Evolutionary conservation across 2,113 vertebrate species (phyloP).

Genomic region (Brienomyrus longianalis): DNA sequence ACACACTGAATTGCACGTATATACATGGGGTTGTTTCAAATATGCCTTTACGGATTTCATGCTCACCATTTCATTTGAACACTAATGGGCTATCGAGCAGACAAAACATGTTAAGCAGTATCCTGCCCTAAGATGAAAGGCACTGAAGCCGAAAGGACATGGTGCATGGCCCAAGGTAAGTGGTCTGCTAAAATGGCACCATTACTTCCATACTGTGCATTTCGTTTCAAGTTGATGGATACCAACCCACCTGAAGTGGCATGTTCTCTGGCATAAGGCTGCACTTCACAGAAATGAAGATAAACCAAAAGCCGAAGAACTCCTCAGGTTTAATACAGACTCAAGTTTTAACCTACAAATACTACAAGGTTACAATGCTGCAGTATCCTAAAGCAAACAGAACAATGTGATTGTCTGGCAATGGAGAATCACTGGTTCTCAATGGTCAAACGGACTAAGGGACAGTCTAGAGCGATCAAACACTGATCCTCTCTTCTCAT

Average conservation of each 20-base stretch:
- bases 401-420: neutral
- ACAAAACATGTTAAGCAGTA: neutral
- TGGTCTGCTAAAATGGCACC: neutral
- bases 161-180: neutral
- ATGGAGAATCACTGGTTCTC: neutral
- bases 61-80: too few species aligned
- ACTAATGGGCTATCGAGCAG: neutral
- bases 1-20: neutral
- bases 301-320: neutral
- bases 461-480: neutral
- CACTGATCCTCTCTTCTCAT: neutral
- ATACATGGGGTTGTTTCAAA: neutral
- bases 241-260: neutral
- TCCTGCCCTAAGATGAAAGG: conserved; percentile 9
- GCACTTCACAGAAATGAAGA: neutral
- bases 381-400: neutral
- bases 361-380: neutral
- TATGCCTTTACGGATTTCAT: neutral
- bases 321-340: neutral
- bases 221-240: neutral
- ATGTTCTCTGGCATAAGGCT: neutral
- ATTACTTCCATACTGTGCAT: neutral
- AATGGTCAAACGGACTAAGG: neutral
- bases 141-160: neutral
- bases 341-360: neutral